A percentile compares a stretch with the other conserved stretches of the same genome.
Evolutionary conservation across 2,888 invertebrate species (phyloP).

Genomic region (Perizoma flavofasciatum): DNA sequence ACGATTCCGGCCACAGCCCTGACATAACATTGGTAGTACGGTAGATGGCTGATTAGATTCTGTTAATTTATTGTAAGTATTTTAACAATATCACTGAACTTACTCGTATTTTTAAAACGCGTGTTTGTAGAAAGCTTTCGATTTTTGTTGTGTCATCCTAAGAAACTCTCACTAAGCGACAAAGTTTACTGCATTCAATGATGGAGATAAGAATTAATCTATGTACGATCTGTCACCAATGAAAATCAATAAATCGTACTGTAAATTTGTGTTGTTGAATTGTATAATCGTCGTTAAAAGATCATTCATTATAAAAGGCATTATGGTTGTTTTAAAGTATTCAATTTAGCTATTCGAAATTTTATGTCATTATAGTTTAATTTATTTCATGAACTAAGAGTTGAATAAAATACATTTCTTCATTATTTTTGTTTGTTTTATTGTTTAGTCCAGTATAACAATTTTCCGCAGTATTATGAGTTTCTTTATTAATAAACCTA

Average conservation of each 20-base stretch:
- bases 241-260: slow-evolving; percentile 23
- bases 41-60: not conserved
- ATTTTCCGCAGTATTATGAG: not conserved
- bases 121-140: slow-evolving; percentile 28
- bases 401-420: slow-evolving; percentile 46
- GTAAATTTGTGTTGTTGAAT: slow-evolving; percentile 32
- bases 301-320: slow-evolving; percentile 24
- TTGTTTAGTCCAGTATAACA: slow-evolving; percentile 9
- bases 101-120: slow-evolving; percentile 6
- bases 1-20: too few relatives aligned
- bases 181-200: slow-evolving; percentile 3
- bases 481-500: not conserved
- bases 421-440: slow-evolving; percentile 30
- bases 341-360: slow-evolving; percentile 56
- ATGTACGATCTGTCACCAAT: slow-evolving; percentile 18
- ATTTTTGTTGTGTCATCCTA: slow-evolving; percentile 17
- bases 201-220: not conserved
- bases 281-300: slow-evolving; percentile 32
- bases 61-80: slow-evolving; percentile 18
- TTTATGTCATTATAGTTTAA: slow-evolving; percentile 67
- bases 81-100: slow-evolving; percentile 7
- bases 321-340: slow-evolving; percentile 57
- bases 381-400: slow-evolving; percentile 55
- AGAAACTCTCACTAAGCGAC: slow-evolving; percentile 11
- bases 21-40: too few relatives aligned